Base-by-base conservation (phyloP, 2,888 invertebrate genomes). In the Syrphus vitripennis region DNA sequence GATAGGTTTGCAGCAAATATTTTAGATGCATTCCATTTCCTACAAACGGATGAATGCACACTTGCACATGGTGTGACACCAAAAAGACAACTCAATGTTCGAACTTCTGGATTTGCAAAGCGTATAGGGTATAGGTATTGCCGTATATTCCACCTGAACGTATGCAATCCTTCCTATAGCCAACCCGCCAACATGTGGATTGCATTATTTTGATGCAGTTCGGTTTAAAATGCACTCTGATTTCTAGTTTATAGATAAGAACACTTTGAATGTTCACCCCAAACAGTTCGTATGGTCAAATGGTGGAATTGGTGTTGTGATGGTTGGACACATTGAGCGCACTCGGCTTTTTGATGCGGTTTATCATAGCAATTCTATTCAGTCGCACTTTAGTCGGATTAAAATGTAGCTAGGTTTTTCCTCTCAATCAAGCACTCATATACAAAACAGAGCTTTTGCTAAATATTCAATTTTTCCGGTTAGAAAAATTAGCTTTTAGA, bases 181-280 rank as follows among this genome's bases (percentile, higher is more conserved):
- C 57, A 40, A 31, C 37, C 21, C n/a, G n/a, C n/a, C 59, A 59
- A 57, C 42, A 61, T 61, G 53, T 48, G 78, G 63, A 78, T 69
- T 31, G 37, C 74, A 79, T 83, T 83, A 83, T 83, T 83, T 79
- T 69, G 83, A 79, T 74, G 74, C 74, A 79, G 83, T 79, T 79
- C 19, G 79, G 83, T 79, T 79, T 69, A 55, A 74, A 83, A 63
- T 70, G 55, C 83, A 83, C 74, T 83, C 74, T 74, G 83, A 79
- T 83, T n/a, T 79, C 61, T 74, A 70, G 50, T 78, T 83, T 74
- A 78, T 74, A 63, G 72, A 83, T 78, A 31, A 74, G 74, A 48
- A 74, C 37, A 63, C 6, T 19, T 61, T 45, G 53, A 55, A 57
- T 53, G 16, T 55, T n/a, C 55, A 63, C 67, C 78, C 29, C 71